These are phyloP conservation scores for Antechinus stuartii DNA, from an alignment of 2,113 vertebrate species.

Conservation along the genomic window DNA sequence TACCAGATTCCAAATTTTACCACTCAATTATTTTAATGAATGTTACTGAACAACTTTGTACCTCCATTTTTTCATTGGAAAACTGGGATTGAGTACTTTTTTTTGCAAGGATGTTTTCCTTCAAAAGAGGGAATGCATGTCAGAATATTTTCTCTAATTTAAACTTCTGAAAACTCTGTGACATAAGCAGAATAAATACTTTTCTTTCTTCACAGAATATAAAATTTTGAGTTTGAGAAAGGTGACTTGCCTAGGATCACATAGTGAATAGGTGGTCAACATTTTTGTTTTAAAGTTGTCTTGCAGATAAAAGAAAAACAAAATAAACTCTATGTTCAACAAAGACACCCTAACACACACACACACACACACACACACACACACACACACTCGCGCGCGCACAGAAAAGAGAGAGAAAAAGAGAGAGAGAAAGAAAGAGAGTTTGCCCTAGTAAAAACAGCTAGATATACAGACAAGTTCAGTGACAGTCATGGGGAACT, in stretches of 20 bases:
- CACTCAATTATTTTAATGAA: too few species aligned
- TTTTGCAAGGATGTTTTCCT: too few species aligned
- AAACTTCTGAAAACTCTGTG: not conserved
- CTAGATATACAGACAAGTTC: not conserved
- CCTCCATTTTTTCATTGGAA: too few species aligned
- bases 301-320: not conserved
- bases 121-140: not conserved
- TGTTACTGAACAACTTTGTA: too few species aligned
- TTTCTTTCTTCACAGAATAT: not conserved
- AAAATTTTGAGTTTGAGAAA: not conserved
- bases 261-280: not conserved
- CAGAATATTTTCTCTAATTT: not conserved
- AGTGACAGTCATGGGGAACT: not conserved
- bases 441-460: not conserved
- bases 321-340: not conserved
- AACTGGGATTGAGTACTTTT: too few species aligned
- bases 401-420: too few species aligned
- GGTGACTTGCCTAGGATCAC: not conserved
- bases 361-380: not conserved
- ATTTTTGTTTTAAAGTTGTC: not conserved
- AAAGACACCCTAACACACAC: not conserved
- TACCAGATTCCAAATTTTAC: too few species aligned
- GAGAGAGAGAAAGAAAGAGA: too few species aligned
- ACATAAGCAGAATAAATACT: not conserved
- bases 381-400: too few species aligned